Evolutionary conservation across 2,797 vertebrate genomes (phyloP), one percentile per base, ranked within the genome.

Genomic region (Xenopus petersii): DNA sequence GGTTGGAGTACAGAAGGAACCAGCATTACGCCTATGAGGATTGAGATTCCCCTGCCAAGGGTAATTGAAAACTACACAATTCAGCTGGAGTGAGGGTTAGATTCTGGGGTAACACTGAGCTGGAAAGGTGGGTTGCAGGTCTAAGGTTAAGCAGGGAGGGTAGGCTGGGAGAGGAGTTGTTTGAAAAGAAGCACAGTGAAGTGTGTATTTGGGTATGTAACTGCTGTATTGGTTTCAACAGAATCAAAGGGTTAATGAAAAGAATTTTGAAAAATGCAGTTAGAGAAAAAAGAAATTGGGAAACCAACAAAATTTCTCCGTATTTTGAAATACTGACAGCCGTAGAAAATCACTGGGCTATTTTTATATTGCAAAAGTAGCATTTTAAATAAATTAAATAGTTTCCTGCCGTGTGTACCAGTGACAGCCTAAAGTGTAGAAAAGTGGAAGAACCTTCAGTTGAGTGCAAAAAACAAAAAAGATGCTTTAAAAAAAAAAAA

Each of bases 321-420:
- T 33, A 64, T 46, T 13, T n/a, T 58, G 51, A 42, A 42, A 55
- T 58, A 47, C 36, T 48, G 68, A 60, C 68, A 70, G 68, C 33
- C 6, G 17, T 60, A 51, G 46, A 69, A 60, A 54, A 59, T 17
- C 68, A 48, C 33, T 12, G 30, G 3, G 17, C 36, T 70, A 70
- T 70, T 70, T 70, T 60, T 70, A 36, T n/a, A 69, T 46, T 46
- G 47, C 36, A 60, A 47, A 48, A 70, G 54, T 12, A 56, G 56
- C 36, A 60, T 60, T 70, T 59, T 47, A 70, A 70, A 48, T 60
- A 56, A 15, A 59, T 30, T 59, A 59, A 69, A 30, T 12, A 12
- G 56, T 17, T 60, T 70, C 68, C 68, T 60, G 42, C 17, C 48
- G 56, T 60, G 16, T 60, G 5, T 47, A 12, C 33, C 58, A n/a